Percentiles rank a stretch among this genome's conserved stretches.
Conservation (phyloP, 2,113 vertebrate species). For the Phylloscopus trochilus region DNA sequence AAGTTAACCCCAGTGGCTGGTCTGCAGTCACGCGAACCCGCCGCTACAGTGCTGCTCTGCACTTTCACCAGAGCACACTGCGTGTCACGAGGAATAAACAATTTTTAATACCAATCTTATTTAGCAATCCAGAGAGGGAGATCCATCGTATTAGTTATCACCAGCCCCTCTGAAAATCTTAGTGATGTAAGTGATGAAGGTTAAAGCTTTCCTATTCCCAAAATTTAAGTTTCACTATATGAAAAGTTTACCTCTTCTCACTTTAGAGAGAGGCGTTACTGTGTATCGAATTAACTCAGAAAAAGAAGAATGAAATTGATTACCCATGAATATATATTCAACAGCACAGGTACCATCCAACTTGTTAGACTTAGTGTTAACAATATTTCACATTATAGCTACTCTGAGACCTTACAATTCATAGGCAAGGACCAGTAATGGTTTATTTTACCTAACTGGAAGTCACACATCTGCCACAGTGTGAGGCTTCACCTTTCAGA, state of each 20-base stretch:
- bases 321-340: not conserved
- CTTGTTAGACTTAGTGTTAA: not conserved
- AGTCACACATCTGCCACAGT: not conserved
- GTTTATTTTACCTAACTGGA: not conserved
- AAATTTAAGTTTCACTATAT: not conserved
- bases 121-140: not conserved
- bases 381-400: not conserved
- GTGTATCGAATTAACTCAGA: not conserved
- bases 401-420: not conserved
- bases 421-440: rapidly evolving
- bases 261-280: not conserved
- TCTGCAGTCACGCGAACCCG: not conserved
- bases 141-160: not conserved
- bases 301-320: not conserved
- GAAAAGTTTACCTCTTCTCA: not conserved
- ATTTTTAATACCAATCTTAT: not conserved
- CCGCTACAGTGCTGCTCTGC: not conserved
- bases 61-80: rapidly evolving
- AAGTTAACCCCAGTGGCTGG: not conserved
- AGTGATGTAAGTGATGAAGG: not conserved
- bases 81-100: not conserved
- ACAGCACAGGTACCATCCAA: rapidly evolving
- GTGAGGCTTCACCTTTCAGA: not conserved
- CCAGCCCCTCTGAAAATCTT: not conserved
- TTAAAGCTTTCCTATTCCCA: not conserved